phyloP scores from a whole-genome alignment of 2,797 vertebrate species.

The Sphenopsis melanotis region DNA sequence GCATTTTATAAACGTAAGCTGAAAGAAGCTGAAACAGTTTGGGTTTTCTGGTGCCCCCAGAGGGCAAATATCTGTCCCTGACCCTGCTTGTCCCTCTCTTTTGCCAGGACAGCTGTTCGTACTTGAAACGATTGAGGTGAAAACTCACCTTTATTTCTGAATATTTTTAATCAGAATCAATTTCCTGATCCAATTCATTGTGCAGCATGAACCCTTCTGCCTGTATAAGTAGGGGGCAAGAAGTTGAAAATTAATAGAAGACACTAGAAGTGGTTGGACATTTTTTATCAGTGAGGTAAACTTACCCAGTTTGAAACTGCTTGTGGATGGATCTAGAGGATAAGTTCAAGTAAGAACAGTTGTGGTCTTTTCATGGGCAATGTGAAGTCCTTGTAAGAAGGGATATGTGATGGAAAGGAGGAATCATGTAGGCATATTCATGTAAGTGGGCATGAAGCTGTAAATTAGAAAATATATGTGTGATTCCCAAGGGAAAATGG shows the following conservation, averaged over 20 bases:
- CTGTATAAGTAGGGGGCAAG: background rate
- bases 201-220: background rate
- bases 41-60: background rate
- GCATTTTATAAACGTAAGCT: background rate
- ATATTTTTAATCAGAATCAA: background rate
- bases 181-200: background rate
- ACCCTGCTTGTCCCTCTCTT: background rate
- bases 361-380: background rate
- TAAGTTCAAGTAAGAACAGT: background rate
- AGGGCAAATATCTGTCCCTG: background rate
- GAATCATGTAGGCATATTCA: background rate
- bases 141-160: background rate
- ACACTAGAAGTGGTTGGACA: background rate
- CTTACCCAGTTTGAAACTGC: background rate
- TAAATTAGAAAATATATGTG: slow-evolving; percentile 21
- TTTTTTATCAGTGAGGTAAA: background rate
- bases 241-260: background rate
- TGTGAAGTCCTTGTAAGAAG: background rate
- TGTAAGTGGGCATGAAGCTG: background rate
- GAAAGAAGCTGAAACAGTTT: background rate
- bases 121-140: background rate
- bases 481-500: background rate
- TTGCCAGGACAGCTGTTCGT: background rate
- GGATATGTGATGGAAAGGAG: background rate
- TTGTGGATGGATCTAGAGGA: background rate